Base-by-base conservation (phyloP, 2,797 vertebrate species). In the Gastrophryne carolinensis region DNA sequence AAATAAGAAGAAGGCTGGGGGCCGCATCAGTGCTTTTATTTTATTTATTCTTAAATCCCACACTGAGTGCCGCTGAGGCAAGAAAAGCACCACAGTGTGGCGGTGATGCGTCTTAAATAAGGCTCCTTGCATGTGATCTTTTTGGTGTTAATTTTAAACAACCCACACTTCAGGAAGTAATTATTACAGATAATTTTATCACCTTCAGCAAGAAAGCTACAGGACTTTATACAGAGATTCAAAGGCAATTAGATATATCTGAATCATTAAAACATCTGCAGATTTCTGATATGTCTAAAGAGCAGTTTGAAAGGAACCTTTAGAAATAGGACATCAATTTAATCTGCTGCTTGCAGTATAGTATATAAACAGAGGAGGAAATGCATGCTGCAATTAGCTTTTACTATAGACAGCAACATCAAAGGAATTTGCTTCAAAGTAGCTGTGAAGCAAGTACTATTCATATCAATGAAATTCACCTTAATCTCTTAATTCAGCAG, bases 191-290 rank as follows among this genome's bases (percentile, higher is more conserved):
- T 73, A 27, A 73, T 64, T 63, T 63, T 26, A 32, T 63, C 60
- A 73, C 70, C 69, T 61, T 72, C 50, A 12, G 39, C 1, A 17
- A 73, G 52, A 63, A 53, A 63, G 32, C 15, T 30, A 35, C n/a
- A 9, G 30, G 12, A 52, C 60, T 32, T 73, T 50, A 73, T 73
- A 63, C 37, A 30, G n/a, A 39, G 56, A 62, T 37, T 34, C 57
- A 35, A 52, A 37, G 44, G 70, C 70, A 72, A 72, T 72, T 72
- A 72, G 49, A 21, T 72, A 62, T 72, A 62, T 27, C 15, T 63
- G 70, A 72, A 72, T 72, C 57, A 53, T 61, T 61, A 72, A 72
- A 72, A 32, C 44, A 52, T 72, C 39, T 52, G 29, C 57, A 62
- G 37, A 29, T 62, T 61, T 39, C 17, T 29, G 10, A 72, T 49